Conservation (phyloP, 2,888 invertebrate genomes). For the Limnephilus lunatus region DNA sequence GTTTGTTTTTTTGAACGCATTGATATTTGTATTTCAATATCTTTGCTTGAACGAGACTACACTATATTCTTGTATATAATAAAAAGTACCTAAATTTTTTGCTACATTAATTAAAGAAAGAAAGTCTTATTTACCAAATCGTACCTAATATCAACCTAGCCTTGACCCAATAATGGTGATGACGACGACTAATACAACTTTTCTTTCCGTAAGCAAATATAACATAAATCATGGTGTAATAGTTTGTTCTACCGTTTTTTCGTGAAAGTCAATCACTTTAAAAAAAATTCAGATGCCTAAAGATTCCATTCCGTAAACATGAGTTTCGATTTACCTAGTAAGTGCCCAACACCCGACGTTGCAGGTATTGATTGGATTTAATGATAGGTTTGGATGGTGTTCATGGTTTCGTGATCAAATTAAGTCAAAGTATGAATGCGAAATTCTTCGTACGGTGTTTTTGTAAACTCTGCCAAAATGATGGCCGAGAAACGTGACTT, state of each 20-base stretch:
- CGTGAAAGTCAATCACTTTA: background rate
- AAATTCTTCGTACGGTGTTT: conserved; percentile 7
- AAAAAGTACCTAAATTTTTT: no score
- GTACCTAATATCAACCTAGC: no score
- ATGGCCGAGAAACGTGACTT: conserved; percentile 36
- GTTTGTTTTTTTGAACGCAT: no score
- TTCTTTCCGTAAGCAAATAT: background rate
- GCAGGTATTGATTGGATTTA: background rate
- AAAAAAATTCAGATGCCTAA: background rate
- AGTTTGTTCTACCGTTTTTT: background rate
- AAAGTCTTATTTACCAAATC: no score
- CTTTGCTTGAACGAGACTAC: no score
- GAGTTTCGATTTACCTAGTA: background rate
- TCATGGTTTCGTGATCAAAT: conserved; percentile 32
- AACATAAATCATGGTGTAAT: background rate
- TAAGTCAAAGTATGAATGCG: conserved; percentile 31
- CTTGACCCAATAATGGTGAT: no score
- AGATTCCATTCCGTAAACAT: background rate
- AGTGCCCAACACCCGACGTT: background rate
- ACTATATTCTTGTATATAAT: background rate
- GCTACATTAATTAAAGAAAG: no score
- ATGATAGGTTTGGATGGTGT: background rate
- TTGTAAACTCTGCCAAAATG: conserved; percentile 23
- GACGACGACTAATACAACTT: background rate
- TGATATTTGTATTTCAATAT: no score